Evolutionary conservation across 1,140 invertebrate genomes (phyloP).

Genomic region (Anastrepha obliqua): DNA sequence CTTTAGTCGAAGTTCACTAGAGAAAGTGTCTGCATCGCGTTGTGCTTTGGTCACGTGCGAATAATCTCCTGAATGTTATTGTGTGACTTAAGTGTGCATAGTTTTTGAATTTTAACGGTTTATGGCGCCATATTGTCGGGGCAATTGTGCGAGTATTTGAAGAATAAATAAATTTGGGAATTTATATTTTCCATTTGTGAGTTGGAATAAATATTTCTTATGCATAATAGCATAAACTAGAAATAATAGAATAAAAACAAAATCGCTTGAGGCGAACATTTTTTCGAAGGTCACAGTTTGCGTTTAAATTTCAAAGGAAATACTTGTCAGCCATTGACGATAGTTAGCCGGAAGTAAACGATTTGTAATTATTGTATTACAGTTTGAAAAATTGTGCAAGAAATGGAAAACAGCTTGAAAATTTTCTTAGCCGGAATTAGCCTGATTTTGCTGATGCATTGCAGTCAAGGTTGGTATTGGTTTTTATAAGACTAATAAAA

Average conservation of each 20-base stretch:
- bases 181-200: too few relatives aligned
- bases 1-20: constrained; percentile 38
- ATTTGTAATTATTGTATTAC: too few relatives aligned
- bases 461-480: constrained; percentile 8
- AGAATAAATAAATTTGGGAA: not conserved
- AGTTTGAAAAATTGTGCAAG: too few relatives aligned
- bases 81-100: not conserved
- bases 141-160: not conserved
- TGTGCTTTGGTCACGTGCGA: not conserved
- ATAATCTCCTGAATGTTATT: not conserved
- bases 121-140: not conserved
- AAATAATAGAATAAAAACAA: too few relatives aligned
- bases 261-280: not conserved
- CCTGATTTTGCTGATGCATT: not conserved
- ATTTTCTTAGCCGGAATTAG: not conserved
- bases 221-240: too few relatives aligned
- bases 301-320: not conserved
- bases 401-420: constrained; percentile 26
- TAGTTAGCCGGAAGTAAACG: not conserved
- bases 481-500: too few relatives aligned
- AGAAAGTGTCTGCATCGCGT: constrained; percentile 48
- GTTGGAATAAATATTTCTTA: too few relatives aligned
- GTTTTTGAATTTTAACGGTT: constrained; percentile 18
- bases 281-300: not conserved
- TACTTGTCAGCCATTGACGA: not conserved